A percentile compares a stretch with the other conserved stretches of the same genome.
Conservation (phyloP, 1,140 invertebrate genomes). For the Notospermus geniculatus region DNA sequence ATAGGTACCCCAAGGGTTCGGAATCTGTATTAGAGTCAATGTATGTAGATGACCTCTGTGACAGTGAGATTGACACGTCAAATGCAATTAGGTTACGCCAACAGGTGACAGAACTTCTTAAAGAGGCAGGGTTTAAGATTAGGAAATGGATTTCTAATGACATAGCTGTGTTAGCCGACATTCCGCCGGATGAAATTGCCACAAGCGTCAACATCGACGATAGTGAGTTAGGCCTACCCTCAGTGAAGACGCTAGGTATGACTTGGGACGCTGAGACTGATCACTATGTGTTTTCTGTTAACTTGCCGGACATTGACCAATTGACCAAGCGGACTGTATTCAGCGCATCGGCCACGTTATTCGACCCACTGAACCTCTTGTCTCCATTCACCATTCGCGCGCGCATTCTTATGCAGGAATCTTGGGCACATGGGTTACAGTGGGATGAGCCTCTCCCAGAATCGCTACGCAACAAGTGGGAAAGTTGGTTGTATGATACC, state of each 20-base stretch:
- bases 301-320: neutral
- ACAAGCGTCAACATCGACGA: too few relatives aligned
- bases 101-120: neutral
- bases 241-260: too few relatives aligned
- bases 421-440: too few relatives aligned
- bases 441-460: too few relatives aligned
- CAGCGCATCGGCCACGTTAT: neutral
- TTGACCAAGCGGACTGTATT: conserved; percentile 5
- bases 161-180: too few relatives aligned
- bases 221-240: too few relatives aligned
- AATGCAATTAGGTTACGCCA: neutral
- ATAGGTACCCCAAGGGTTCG: neutral
- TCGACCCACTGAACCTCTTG: conserved; percentile 5
- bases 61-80: neutral
- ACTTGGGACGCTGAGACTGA: conserved; percentile 18
- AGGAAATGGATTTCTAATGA: too few relatives aligned
- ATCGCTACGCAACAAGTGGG: too few relatives aligned
- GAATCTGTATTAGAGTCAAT: neutral
- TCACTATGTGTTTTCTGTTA: conserved; percentile 9
- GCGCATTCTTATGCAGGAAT: too few relatives aligned
- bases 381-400: neutral
- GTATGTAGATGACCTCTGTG: conserved; percentile 1
- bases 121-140: too few relatives aligned
- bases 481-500: too few relatives aligned
- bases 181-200: too few relatives aligned